phyloP scores from a whole-genome alignment of 2,888 invertebrate species.

The Xestoiulus laeticollis region DNA sequence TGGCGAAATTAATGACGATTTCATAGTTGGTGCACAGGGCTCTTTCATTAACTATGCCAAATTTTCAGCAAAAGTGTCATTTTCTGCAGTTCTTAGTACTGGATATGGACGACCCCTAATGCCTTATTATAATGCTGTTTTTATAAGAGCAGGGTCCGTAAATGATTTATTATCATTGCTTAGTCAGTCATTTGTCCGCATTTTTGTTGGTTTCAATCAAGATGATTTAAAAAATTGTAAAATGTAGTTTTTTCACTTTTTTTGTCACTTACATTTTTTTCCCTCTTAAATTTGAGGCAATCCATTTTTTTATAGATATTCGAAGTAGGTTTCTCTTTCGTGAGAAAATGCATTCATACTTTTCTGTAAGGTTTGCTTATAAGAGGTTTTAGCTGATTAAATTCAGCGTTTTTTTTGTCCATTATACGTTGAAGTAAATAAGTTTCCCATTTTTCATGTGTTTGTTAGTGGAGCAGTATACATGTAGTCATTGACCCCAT shows the following conservation, averaged over 20 bases:
- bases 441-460: neutral
- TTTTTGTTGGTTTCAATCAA: neutral
- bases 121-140: too few relatives aligned
- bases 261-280: neutral
- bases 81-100: too few relatives aligned
- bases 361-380: neutral
- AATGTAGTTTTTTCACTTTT: neutral
- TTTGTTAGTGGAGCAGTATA: neutral
- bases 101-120: too few relatives aligned
- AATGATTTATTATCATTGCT: too few relatives aligned
- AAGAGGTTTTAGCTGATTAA: conserved; percentile 34
- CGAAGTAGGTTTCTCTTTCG: neutral
- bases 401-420: neutral
- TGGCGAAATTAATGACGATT: neutral
- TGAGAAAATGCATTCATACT: neutral
- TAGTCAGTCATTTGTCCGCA: neutral
- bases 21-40: neutral
- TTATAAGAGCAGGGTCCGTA: too few relatives aligned
- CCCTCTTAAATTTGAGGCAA: neutral
- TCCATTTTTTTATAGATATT: neutral
- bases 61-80: too few relatives aligned
- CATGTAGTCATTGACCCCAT: conserved; percentile 7
- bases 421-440: conserved; percentile 6
- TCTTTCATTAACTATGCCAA: neutral
- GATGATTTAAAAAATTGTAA: neutral